phyloP scores from a whole-genome alignment of 1,140 invertebrate genomes.

The Aradophagus sp. region DNA sequence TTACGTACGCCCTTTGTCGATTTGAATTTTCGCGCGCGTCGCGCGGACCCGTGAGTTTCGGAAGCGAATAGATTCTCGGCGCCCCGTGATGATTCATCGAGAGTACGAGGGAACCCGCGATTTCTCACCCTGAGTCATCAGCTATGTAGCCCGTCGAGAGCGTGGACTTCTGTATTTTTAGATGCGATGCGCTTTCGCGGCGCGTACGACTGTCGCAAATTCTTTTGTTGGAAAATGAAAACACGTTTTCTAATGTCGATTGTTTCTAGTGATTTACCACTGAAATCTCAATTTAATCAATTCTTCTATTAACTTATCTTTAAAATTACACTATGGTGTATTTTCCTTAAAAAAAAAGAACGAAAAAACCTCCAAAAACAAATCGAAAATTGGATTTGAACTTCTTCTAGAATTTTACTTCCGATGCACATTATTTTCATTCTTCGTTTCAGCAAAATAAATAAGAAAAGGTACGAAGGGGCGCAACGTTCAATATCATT shows the following conservation, averaged over 20 bases:
- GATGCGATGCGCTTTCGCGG: conserved; percentile 2
- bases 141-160: conserved; percentile 9
- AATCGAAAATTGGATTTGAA: too few species aligned
- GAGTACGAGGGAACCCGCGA: conserved; percentile 7
- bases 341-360: too few species aligned
- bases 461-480: too few species aligned
- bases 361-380: too few species aligned
- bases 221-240: too few species aligned
- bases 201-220: conserved; percentile 1
- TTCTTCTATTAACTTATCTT: too few species aligned
- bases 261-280: too few species aligned
- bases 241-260: too few species aligned
- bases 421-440: conserved; percentile 6
- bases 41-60: conserved; percentile 7
- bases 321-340: too few species aligned
- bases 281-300: too few species aligned
- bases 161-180: conserved; percentile 9
- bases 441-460: background rate
- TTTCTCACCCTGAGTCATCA: conserved; percentile 18
- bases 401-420: background rate
- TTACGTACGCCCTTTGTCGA: too few species aligned
- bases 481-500: background rate
- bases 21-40: conserved; percentile 10
- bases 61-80: background rate
- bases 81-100: conserved; percentile 22